These are phyloP conservation scores for Rhorus exstirpatorius DNA, from an alignment of 2,888 invertebrate species.

Conservation along the genomic window DNA sequence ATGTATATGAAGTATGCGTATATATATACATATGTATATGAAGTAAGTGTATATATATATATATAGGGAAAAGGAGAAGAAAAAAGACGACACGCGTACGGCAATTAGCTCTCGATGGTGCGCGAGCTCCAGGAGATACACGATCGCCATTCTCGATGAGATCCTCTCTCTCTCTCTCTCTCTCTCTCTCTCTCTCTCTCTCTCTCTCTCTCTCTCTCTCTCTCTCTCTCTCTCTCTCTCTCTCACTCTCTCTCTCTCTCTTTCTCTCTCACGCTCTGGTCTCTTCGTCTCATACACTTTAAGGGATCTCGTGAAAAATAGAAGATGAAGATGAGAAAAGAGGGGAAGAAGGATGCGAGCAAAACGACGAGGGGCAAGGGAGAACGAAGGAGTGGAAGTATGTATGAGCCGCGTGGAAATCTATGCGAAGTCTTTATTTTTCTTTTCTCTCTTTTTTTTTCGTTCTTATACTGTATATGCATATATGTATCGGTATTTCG, in stretches of 20 bases:
- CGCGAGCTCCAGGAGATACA: constrained; percentile 62
- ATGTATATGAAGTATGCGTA: constrained; percentile 24
- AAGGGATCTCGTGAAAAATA: constrained; percentile 37
- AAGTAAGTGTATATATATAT: constrained; percentile 13
- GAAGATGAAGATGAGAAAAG: constrained; percentile 26
- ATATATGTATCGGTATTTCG: constrained; percentile 10
- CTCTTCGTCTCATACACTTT: constrained; percentile 9
- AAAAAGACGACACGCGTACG: constrained; percentile 69
- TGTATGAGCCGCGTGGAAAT: constrained; percentile 30
- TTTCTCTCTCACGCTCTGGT: neutral
- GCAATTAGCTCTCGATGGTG: constrained; percentile 66
- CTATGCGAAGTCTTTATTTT: constrained; percentile 39
- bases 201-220: neutral
- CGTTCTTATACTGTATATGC: neutral
- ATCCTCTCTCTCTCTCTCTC: constrained; percentile 36
- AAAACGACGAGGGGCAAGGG: constrained; percentile 17
- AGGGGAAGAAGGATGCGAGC: constrained; percentile 26
- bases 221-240: neutral
- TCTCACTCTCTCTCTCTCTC: neutral
- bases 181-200: neutral
- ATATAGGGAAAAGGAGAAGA: constrained; percentile 45
- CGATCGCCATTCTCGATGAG: constrained; percentile 69
- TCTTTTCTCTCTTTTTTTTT: constrained; percentile 2
- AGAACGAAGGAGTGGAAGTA: neutral
- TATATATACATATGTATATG: constrained; percentile 14